Evolutionary conservation across 2,113 vertebrate species (phyloP), one percentile per base, ranked within the genome.

Genomic region (Rhagologus leucostigma): DNA sequence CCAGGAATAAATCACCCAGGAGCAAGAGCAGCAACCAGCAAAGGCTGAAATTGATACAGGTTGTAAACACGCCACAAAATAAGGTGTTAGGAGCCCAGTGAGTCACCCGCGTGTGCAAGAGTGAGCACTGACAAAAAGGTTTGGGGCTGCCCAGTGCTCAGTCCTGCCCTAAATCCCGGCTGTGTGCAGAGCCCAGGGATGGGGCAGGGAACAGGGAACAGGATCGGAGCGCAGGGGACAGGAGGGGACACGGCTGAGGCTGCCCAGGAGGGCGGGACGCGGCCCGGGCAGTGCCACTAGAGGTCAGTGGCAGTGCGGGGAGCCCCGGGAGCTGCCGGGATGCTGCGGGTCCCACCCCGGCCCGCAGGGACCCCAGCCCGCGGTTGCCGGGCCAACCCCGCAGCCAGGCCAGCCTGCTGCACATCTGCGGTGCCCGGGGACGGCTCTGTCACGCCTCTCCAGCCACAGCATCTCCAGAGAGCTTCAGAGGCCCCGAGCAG

Each of bases 381-480:
- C 11, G 3, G 94, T 90, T 91, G 62, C 87, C 75, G 92, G 57
- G 87, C 94, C 84, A 88, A 80, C 92, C 41, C 32, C 21, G 19
- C 84, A 56, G 84, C 39, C 73, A 57, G 65, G 1, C 84, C 64
- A 50, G 30, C 20, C 79, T 12, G 20, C 74, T 5, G 63, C 79
- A 27, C 82, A 83, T 47, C 94, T 44, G 64, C 19, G 1, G 10
- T 10, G 57, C 63, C 55, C 14, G 7, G 17, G 82, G 22, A 10
- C 8, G 4, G 29, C 80, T 26, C 32, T 13, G 68, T 27, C 87
- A 21, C 7, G 1, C 39, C 68, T n/a, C 50, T 16, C 10, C 2
- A 29, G 65, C 86, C 46, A 8, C 77, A 14, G 90, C 74, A 33
- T 2, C 64, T 10, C 77, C 81, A 42, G 55, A 35, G 9, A 44